These are phyloP conservation scores for Sisyra nigra DNA, from an alignment of 2,888 invertebrate species.

Conservation along the genomic window DNA sequence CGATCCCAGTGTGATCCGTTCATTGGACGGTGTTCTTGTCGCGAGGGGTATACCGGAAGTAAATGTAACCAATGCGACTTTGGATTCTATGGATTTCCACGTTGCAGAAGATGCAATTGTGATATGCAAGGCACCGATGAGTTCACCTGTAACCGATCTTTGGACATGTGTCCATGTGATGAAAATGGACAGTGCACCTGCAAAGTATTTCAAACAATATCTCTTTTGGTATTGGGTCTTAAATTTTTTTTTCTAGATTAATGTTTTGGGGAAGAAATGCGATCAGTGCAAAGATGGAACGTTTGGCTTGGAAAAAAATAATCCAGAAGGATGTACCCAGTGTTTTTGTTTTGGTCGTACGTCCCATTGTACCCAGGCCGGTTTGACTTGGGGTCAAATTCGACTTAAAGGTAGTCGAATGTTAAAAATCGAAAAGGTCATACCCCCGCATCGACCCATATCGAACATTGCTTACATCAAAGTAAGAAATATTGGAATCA, in stretches of 20 bases:
- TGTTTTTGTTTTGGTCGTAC: constrained; percentile 94
- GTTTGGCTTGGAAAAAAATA: constrained; percentile 65
- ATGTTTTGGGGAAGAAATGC: constrained; percentile 74
- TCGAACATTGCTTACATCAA: constrained; percentile 1
- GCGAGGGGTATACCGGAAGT: constrained; percentile 54
- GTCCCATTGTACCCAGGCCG: constrained; percentile 62
- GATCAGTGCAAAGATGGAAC: constrained; percentile 68
- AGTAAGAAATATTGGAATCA: too few relatives aligned
- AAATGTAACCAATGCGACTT: constrained; percentile 69
- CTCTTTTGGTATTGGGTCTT: background rate
- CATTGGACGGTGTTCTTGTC: constrained; percentile 60
- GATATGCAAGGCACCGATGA: constrained; percentile 50
- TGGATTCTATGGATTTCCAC: constrained; percentile 81
- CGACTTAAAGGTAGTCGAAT: constrained; percentile 35
- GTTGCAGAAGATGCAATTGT: constrained; percentile 76
- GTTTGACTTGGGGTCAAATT: constrained; percentile 68
- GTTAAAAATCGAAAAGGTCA: constrained; percentile 3
- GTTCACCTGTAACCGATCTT: constrained; percentile 24
- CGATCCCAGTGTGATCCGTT: constrained; percentile 46
- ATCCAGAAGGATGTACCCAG: constrained; percentile 77
- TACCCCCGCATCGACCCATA: background rate
- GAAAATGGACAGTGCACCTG: constrained; percentile 73
- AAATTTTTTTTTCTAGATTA: constrained; percentile 34
- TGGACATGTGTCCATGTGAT: constrained; percentile 51
- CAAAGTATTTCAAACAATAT: constrained; percentile 39